Base-by-base conservation (phyloP, 2,797 vertebrate species). In the Calcarius lapponicus region DNA sequence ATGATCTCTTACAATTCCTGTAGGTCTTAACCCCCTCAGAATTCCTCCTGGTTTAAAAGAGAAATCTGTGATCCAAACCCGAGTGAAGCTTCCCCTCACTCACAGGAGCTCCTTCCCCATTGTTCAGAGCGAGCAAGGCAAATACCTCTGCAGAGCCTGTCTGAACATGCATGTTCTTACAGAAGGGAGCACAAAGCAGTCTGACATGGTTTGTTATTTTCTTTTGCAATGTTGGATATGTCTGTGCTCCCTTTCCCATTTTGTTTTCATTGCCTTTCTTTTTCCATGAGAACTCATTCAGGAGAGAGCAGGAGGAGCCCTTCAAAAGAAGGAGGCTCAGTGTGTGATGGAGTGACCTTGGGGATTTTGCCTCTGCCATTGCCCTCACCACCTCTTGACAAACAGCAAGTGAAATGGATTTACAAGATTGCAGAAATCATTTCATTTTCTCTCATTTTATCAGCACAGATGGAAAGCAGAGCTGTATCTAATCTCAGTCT, bases 61-160 rank as follows among this genome's bases (percentile, higher is more conserved):
- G 80, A 58, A 73, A 17, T 20, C 48, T 90, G 62, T 2, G 6
- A 60, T 87, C 69, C 78, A 36, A 69, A 47, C 21, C 34, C 0
- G 10, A 71, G 40, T 15, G 65, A 64, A 50, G 40, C 80, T 92
- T 80, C 61, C 64, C 78, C 45, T 79, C 24, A 15, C 76, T 56
- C 73, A 64, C 61, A 58, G 66, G 78, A 96, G 32, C 75, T 91
- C 90, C 80, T 75, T 87, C 69, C 50, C 84, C 69, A 80, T 89
- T 97, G 92, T 93, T 97, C 54, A 11, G 69, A 42, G 45, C 0
- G 2, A 83, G 90, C 36, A 54, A 75, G 69, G 90, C 95, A 95
- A 94, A 97, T 94, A 91, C 79, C 90, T 97, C 29, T n/a, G 72
- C 83, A 73, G 91, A 86, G 70, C 95, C 79, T 97, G 96, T 95